Percentiles rank a stretch among this genome's conserved stretches.
Evolutionary conservation across 2,113 vertebrate species (phyloP).

Genomic region (Tenrec ecaudatus): DNA sequence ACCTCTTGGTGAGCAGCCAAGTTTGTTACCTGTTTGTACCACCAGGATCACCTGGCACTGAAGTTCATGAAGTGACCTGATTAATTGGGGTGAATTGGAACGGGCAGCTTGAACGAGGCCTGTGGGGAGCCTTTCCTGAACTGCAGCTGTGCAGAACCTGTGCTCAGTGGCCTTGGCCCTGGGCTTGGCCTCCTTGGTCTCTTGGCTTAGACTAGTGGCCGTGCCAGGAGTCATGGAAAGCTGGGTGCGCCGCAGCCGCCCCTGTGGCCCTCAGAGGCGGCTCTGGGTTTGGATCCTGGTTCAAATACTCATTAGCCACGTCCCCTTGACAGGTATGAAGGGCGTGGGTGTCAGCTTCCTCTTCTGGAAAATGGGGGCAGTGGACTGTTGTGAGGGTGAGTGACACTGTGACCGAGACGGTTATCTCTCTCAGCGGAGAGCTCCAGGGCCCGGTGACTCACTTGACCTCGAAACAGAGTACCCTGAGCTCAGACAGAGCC

Average conservation of each 20-base stretch:
- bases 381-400: background rate
- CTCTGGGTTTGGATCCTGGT: background rate
- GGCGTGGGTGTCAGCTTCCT: background rate
- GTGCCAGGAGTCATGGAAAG: background rate
- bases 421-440: background rate
- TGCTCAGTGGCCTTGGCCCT: background rate
- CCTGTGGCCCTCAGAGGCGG: background rate
- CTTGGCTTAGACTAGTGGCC: background rate
- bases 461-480: background rate
- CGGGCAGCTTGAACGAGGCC: background rate
- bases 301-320: background rate
- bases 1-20: background rate
- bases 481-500: background rate
- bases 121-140: background rate
- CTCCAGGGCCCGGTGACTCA: background rate
- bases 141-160: background rate
- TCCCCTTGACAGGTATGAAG: background rate
- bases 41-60: background rate
- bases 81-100: background rate
- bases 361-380: background rate
- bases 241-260: background rate
- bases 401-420: background rate
- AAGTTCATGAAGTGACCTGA: background rate
- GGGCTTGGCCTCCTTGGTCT: background rate
- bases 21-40: background rate